Percentiles rank a stretch among this genome's conserved stretches.
Evolutionary conservation across 1,140 invertebrate species (phyloP).

Genomic region (Trypoxylus dichotomus): DNA sequence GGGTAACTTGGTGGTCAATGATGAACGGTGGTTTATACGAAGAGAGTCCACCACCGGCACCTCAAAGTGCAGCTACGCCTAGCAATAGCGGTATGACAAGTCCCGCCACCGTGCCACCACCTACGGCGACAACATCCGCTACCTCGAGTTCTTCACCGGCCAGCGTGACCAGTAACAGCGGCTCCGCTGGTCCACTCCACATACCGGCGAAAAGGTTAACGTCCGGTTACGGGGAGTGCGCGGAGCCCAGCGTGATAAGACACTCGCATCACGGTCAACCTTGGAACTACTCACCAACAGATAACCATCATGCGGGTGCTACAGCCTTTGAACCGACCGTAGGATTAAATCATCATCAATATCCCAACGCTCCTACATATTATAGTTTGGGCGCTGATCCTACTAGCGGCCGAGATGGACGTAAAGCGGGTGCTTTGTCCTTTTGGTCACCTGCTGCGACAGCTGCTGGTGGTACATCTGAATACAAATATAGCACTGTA

Average conservation of each 20-base stretch:
- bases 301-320: conserved; percentile 61
- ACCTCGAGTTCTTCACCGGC: conserved; percentile 72
- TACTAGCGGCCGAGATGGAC: conserved; percentile 60
- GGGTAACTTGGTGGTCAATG: conserved; percentile 79
- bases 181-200: conserved; percentile 69
- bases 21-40: conserved; percentile 79
- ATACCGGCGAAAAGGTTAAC: conserved; percentile 79
- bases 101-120: conserved; percentile 59
- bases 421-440: conserved; percentile 62
- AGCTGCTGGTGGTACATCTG: conserved; percentile 56
- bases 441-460: conserved; percentile 68
- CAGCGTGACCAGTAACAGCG: conserved; percentile 64
- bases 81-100: conserved; percentile 56
- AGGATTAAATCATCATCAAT: conserved; percentile 70
- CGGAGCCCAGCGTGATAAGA: conserved; percentile 69
- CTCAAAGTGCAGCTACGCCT: conserved; percentile 58
- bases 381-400: conserved; percentile 74
- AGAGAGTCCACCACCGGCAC: conserved; percentile 69
- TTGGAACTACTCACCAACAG: conserved; percentile 70
- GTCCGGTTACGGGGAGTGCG: conserved; percentile 62
- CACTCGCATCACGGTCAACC: conserved; percentile 70
- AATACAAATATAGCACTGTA: conserved; percentile 64
- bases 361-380: conserved; percentile 72
- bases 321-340: conserved; percentile 61
- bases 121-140: conserved; percentile 58